Evolutionary conservation across 2,113 vertebrate species (phyloP).

Genomic region (Nibea albiflora): DNA sequence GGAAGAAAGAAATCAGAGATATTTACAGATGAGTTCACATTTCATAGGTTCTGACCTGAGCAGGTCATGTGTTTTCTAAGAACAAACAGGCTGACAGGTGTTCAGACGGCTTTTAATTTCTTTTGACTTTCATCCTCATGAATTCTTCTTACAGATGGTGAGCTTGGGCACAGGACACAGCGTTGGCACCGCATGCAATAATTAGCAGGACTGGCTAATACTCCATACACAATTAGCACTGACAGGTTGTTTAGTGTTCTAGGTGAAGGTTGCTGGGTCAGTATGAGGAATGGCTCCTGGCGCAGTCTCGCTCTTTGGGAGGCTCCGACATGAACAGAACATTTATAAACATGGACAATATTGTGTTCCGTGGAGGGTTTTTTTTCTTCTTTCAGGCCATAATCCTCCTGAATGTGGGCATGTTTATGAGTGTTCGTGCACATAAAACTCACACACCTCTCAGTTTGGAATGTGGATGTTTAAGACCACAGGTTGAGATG

Average conservation of each 20-base stretch:
- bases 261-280: conserved; percentile 29
- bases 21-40: conserved; percentile 20
- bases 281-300: conserved; percentile 52
- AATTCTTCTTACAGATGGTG: conserved; percentile 50
- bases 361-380: conserved; percentile 13
- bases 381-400: neutral
- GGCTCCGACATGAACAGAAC: conserved; percentile 2
- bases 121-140: conserved; percentile 35
- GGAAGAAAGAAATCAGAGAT: neutral
- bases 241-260: conserved; percentile 62
- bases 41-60: neutral
- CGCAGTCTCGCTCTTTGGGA: conserved; percentile 15
- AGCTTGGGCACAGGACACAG: conserved; percentile 27
- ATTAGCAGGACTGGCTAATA: conserved; percentile 49
- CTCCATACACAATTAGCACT: conserved; percentile 47
- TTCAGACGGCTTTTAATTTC: conserved; percentile 16
- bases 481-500: conserved; percentile 57
- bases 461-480: conserved; percentile 62
- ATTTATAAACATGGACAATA: conserved; percentile 38
- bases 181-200: conserved; percentile 47
- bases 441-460: conserved; percentile 42
- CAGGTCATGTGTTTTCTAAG: neutral
- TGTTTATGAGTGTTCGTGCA: conserved; percentile 46
- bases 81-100: conserved; percentile 21
- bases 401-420: conserved; percentile 30